Evolutionary conservation across 2,888 invertebrate genomes (phyloP).

Genomic region (Cremastinae sp.): DNA sequence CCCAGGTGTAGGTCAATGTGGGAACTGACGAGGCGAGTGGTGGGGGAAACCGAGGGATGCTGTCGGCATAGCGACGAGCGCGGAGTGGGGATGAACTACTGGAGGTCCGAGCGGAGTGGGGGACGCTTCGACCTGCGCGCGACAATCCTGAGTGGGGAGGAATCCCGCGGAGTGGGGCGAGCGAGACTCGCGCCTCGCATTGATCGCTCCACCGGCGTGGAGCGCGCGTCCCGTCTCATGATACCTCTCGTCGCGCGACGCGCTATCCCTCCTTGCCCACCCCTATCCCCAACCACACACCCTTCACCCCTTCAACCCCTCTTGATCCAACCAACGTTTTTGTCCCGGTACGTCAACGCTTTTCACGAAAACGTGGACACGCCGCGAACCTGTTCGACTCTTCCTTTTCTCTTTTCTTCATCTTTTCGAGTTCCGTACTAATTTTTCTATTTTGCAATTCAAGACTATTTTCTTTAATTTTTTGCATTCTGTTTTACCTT

Average conservation of each 20-base stretch:
- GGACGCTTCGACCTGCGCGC: conserved; percentile 56
- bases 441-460: too few species aligned
- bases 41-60: conserved; percentile 73
- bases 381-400: too few species aligned
- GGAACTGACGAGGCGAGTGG: conserved; percentile 65
- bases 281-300: conserved; percentile 4
- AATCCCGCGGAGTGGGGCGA: conserved; percentile 23
- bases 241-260: neutral
- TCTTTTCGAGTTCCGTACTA: too few species aligned
- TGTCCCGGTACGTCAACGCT: conserved; percentile 8
- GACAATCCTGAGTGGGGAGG: too few species aligned
- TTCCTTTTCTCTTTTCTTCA: too few species aligned
- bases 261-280: neutral
- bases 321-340: too few species aligned
- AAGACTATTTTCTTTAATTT: too few species aligned
- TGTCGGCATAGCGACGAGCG: conserved; percentile 76
- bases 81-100: conserved; percentile 9
- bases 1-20: conserved; percentile 62
- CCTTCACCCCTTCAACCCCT: too few species aligned
- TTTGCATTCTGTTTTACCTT: too few species aligned
- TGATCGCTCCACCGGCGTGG: conserved; percentile 11
- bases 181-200: too few species aligned
- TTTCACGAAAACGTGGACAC: too few species aligned
- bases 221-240: neutral
- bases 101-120: conserved; percentile 11